Evolutionary conservation across 1,140 invertebrate genomes (phyloP).

Genomic region (Bombus pyrosoma): DNA sequence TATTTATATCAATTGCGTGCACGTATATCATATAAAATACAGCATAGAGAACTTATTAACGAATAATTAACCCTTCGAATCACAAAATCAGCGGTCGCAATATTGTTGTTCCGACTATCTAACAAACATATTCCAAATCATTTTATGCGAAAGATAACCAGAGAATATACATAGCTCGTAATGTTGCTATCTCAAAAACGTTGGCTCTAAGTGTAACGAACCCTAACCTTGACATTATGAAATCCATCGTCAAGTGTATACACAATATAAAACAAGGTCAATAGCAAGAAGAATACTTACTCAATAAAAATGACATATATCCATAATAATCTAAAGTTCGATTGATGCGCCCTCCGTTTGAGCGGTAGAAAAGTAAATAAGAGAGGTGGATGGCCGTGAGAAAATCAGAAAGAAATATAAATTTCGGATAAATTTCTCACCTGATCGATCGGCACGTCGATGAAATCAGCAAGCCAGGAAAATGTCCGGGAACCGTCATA

Average conservation of each 20-base stretch:
- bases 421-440: constrained; percentile 73
- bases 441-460: constrained; percentile 86
- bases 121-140: no score
- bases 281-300: background rate
- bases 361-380: constrained; percentile 3
- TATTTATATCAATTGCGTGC: constrained; percentile 6
- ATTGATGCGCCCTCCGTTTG: constrained; percentile 36
- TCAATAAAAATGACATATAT: background rate
- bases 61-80: constrained; percentile 6
- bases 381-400: no score
- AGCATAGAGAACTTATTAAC: background rate
- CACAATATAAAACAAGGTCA: background rate
- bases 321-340: background rate
- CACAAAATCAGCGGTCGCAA: background rate
- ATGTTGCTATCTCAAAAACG: background rate
- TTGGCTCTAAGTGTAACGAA: background rate
- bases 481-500: constrained; percentile 85
- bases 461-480: constrained; percentile 83
- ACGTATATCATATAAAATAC: background rate
- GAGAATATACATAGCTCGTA: background rate
- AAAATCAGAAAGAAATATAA: constrained; percentile 15
- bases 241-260: background rate
- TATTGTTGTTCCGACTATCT: background rate
- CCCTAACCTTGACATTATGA: constrained; percentile 26
- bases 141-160: background rate